These are phyloP conservation scores for Morelia viridis DNA, from an alignment of 2,797 vertebrate genomes.

Conservation along the genomic window DNA sequence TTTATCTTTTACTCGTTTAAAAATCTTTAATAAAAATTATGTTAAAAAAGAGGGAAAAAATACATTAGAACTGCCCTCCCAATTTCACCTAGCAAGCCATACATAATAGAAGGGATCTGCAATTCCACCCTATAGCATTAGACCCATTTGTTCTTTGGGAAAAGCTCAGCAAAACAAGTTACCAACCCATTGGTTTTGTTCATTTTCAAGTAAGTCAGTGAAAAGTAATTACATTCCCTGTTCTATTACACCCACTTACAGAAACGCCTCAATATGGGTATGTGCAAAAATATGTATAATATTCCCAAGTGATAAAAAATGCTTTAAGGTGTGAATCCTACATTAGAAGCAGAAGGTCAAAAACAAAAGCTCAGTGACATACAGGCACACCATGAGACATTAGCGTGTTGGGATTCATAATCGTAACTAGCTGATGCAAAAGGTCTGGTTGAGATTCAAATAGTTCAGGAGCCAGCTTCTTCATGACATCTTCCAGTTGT, in stretches of 20 bases:
- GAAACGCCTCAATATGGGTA: background rate
- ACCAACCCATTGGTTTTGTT: background rate
- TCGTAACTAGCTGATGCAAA: conserved; percentile 98
- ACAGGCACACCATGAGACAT: conserved; percentile 97
- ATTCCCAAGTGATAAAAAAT: conserved; percentile 25
- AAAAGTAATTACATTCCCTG: conserved; percentile 40
- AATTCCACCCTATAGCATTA: background rate
- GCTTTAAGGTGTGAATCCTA: conserved; percentile 28
- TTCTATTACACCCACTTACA: conserved; percentile 21
- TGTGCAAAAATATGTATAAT: conserved; percentile 37
- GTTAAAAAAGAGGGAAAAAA: background rate
- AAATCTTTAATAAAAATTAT: background rate
- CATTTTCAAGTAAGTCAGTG: conserved; percentile 8
- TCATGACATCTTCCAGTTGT: conserved; percentile 95
- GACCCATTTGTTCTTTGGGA: background rate
- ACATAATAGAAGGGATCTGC: background rate
- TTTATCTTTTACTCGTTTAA: background rate
- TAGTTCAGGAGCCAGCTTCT: conserved; percentile 93
- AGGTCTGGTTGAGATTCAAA: conserved; percentile 97
- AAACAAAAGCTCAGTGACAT: conserved; percentile 68
- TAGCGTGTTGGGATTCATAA: conserved; percentile 98
- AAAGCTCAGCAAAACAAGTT: background rate
- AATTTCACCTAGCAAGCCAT: background rate
- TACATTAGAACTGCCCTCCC: background rate
- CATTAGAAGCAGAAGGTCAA: conserved; percentile 27